Evolutionary conservation across 2,888 invertebrate species (phyloP).

Genomic region (Chymomyza amoena): DNA sequence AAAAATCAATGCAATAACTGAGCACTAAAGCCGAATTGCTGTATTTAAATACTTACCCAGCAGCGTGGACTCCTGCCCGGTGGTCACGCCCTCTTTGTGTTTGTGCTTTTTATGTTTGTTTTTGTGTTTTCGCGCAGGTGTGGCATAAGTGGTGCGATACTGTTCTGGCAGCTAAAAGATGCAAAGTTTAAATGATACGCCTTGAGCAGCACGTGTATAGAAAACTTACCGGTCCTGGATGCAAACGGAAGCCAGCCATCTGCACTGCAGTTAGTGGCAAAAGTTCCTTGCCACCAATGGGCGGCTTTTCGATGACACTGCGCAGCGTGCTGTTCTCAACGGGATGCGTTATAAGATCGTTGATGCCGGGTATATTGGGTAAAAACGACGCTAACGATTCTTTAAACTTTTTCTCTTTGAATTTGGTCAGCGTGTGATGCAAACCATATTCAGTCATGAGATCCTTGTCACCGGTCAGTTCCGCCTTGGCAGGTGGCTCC

Average conservation of each 20-base stretch:
- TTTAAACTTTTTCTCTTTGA: conserved; percentile 96
- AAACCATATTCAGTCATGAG: conserved; percentile 97
- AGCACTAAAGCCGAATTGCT: neutral
- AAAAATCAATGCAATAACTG: conserved; percentile 6
- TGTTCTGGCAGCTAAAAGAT: conserved; percentile 90
- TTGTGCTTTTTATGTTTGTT: conserved; percentile 97
- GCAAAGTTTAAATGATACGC: neutral
- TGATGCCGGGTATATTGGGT: conserved; percentile 95
- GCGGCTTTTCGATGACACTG: conserved; percentile 96
- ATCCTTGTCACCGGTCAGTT: conserved; percentile 97
- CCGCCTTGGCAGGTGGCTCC: conserved; percentile 95
- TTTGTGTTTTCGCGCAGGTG: conserved; percentile 95
- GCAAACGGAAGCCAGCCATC: conserved; percentile 94
- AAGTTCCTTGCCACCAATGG: conserved; percentile 94
- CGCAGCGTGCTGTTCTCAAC: conserved; percentile 92
- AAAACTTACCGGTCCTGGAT: conserved; percentile 88
- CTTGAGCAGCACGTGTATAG: neutral
- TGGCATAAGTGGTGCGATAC: conserved; percentile 94
- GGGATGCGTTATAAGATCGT: conserved; percentile 92
- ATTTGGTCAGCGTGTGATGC: conserved; percentile 98
- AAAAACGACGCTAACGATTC: conserved; percentile 97
- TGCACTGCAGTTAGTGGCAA: conserved; percentile 91
- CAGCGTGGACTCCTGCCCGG: conserved; percentile 86
- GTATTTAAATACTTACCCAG: conserved; percentile 80
- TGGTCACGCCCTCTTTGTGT: conserved; percentile 90